A percentile compares a stretch with the other conserved stretches of the same genome.
Evolutionary conservation across 2,113 vertebrate species (phyloP).

Genomic region (Pseudopodoces humilis): DNA sequence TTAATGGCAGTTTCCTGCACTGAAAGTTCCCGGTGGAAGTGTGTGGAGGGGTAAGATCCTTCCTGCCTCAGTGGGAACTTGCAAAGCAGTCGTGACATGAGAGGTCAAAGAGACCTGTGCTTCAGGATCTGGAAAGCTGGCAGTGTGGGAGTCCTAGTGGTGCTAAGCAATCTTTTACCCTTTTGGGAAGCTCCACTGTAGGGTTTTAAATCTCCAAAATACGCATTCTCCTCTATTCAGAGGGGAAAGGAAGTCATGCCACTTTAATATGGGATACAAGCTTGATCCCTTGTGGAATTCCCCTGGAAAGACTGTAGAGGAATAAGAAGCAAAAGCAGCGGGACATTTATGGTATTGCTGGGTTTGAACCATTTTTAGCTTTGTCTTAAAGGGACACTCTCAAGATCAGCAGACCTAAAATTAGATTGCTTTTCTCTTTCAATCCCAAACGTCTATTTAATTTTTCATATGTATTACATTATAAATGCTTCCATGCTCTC

Average conservation of each 20-base stretch:
- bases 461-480: conserved; percentile 10
- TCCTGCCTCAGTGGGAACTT: not conserved
- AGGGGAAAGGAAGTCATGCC: conserved; percentile 49
- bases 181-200: conserved; percentile 9
- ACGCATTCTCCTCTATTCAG: not conserved
- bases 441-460: not conserved
- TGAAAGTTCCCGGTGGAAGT: not conserved
- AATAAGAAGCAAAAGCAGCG: conserved; percentile 63
- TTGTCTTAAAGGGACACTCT: conserved; percentile 67
- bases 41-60: not conserved
- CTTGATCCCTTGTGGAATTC: conserved; percentile 71
- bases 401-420: conserved; percentile 22
- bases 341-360: conserved; percentile 78
- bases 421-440: conserved; percentile 34
- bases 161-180: not conserved
- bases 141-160: not conserved
- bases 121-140: not conserved
- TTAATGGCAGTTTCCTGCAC: not conserved
- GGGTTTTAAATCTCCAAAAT: conserved; percentile 53
- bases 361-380: conserved; percentile 64
- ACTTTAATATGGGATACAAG: conserved; percentile 70
- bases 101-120: not conserved
- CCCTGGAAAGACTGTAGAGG: conserved; percentile 72
- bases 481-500: not conserved
- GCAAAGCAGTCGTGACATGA: not conserved